These are phyloP conservation scores for Mnemiopsis leidyi DNA, from an alignment of 37 sponge, comb jelly and placozoan species.

Conservation along the genomic window DNA sequence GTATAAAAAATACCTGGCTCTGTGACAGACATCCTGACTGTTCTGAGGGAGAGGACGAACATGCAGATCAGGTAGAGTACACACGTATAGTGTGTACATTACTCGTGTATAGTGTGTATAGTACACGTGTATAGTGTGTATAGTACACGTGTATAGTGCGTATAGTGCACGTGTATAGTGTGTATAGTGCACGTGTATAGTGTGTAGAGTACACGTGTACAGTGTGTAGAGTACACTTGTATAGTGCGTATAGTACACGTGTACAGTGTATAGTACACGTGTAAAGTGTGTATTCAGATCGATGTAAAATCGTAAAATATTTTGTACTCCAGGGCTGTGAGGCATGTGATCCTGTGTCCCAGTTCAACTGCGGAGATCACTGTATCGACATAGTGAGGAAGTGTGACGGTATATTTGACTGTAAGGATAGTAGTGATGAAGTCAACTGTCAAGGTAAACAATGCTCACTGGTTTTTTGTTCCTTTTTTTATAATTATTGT, in stretches of 20 bases:
- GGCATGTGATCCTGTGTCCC: neutral
- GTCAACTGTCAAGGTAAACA: neutral
- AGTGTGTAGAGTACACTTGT: neutral
- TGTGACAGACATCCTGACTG: constrained; percentile 50
- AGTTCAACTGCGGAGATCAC: constrained; percentile 10
- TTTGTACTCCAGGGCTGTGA: neutral
- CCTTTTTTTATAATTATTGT: neutral
- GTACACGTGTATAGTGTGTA: neutral
- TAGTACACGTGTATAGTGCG: neutral
- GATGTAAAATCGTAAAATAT: too few relatives aligned
- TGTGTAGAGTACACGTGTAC: neutral
- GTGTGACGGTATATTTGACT: constrained; percentile 48
- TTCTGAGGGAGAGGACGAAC: neutral
- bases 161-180: neutral
- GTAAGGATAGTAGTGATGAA: constrained; percentile 10
- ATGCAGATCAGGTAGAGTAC: neutral
- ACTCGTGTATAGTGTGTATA: neutral
- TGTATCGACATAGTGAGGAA: neutral
- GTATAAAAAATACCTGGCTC: neutral
- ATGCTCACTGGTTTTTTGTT: neutral
- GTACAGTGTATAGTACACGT: neutral
- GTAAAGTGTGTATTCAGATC: neutral
- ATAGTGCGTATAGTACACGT: neutral
- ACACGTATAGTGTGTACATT: neutral
- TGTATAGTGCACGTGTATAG: neutral